These are phyloP conservation scores for Bujurquina vittata DNA, from an alignment of 2,113 vertebrate species.

Conservation along the genomic window DNA sequence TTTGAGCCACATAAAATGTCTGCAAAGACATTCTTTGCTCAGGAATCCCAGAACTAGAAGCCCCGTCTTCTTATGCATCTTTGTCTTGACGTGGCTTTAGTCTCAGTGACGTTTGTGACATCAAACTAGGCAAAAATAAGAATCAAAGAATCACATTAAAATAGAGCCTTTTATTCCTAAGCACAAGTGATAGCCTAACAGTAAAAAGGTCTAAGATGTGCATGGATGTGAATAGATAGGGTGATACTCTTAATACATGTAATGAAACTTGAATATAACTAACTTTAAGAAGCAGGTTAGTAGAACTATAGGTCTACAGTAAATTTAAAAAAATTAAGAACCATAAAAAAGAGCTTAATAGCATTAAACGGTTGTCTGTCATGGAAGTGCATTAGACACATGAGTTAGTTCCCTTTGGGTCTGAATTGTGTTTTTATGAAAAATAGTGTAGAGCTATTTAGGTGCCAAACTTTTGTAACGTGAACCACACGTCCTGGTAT, in stretches of 20 bases:
- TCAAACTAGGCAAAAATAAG: background rate
- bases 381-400: background rate
- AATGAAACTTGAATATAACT: background rate
- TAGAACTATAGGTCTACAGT: background rate
- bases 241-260: background rate
- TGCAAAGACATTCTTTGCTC: background rate
- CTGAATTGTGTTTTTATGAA: background rate
- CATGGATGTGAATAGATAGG: background rate
- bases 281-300: background rate
- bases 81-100: slow-evolving; percentile 10
- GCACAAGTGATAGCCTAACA: background rate
- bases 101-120: background rate
- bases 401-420: background rate
- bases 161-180: too few species aligned
- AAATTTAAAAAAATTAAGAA: too few species aligned
- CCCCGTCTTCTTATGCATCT: background rate
- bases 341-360: background rate
- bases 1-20: background rate
- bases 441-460: background rate
- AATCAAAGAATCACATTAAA: background rate
- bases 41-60: background rate
- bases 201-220: background rate
- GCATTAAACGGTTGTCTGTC: background rate
- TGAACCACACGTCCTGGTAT: too few species aligned
- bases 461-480: too few species aligned